Evolutionary conservation across 2,797 vertebrate species (phyloP).

Genomic region (Sciaenops ocellatus): DNA sequence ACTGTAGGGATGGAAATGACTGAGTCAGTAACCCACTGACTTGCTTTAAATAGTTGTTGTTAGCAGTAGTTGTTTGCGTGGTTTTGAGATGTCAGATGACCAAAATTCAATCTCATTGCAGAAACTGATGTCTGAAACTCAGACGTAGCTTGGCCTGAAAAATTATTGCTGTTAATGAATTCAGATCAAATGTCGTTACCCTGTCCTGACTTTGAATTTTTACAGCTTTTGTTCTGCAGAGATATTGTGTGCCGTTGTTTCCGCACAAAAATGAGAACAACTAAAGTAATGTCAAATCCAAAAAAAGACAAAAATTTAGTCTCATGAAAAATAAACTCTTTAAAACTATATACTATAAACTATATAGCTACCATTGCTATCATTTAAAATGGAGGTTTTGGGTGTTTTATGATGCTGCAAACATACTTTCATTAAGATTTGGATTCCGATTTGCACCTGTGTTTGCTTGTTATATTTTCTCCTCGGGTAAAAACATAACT

Average conservation of each 20-base stretch:
- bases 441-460: not conserved
- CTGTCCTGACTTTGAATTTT: not conserved
- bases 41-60: no score
- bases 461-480: slow-evolving; percentile 18
- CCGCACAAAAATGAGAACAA: not conserved
- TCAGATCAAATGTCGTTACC: not conserved
- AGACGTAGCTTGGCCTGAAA: not conserved
- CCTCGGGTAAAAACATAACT: not conserved
- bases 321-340: no score
- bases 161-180: not conserved
- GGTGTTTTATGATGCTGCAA: not conserved
- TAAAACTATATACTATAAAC: no score
- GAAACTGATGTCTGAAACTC: not conserved
- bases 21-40: no score
- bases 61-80: no score
- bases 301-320: not conserved
- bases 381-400: not conserved
- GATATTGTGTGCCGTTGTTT: no score
- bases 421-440: not conserved
- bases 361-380: no score
- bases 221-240: not conserved
- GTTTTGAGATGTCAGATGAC: not conserved
- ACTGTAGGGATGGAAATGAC: no score
- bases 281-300: not conserved
- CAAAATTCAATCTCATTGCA: not conserved